A percentile compares a stretch with the other conserved stretches of the same genome.
phyloP scores from a whole-genome alignment of 2,797 vertebrate genomes.

The Alcedo atthis region DNA sequence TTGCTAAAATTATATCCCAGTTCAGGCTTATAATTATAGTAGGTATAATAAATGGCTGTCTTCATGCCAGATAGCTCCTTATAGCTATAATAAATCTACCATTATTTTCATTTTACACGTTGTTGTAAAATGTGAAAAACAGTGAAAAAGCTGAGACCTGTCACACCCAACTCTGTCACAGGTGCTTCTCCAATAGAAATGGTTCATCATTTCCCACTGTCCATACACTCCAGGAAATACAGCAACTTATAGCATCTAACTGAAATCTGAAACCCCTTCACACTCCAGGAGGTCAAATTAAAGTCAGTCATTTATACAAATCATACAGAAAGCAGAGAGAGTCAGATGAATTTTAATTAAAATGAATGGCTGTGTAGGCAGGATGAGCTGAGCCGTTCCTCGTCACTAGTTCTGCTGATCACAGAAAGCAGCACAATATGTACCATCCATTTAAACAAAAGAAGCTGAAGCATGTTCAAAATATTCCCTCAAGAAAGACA shows the following conservation, averaged over 20 bases:
- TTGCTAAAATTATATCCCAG: not conserved
- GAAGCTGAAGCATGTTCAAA: not conserved
- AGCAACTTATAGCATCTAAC: not conserved
- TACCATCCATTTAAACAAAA: not conserved
- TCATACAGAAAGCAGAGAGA: constrained; percentile 32
- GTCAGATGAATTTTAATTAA: constrained; percentile 46
- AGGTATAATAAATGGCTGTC: constrained; percentile 13
- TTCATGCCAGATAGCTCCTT: not conserved
- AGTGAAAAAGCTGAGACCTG: not conserved
- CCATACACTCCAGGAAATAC: not conserved
- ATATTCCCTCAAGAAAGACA: not conserved
- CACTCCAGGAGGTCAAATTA: constrained; percentile 58
- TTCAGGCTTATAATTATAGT: not conserved
- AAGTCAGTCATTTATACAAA: constrained; percentile 63
- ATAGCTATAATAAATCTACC: not conserved
- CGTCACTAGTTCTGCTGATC: not conserved
- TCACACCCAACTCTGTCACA: not conserved
- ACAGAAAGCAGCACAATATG: constrained; percentile 5
- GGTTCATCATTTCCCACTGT: not conserved
- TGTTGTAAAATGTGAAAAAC: too few relatives aligned
- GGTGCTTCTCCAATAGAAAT: not conserved
- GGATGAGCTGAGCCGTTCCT: not conserved
- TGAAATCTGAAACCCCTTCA: constrained; percentile 41
- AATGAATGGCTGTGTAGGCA: constrained; percentile 54
- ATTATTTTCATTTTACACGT: not conserved